These are phyloP conservation scores for Phalangium opilio DNA, from an alignment of 2,888 invertebrate genomes.

Conservation along the genomic window DNA sequence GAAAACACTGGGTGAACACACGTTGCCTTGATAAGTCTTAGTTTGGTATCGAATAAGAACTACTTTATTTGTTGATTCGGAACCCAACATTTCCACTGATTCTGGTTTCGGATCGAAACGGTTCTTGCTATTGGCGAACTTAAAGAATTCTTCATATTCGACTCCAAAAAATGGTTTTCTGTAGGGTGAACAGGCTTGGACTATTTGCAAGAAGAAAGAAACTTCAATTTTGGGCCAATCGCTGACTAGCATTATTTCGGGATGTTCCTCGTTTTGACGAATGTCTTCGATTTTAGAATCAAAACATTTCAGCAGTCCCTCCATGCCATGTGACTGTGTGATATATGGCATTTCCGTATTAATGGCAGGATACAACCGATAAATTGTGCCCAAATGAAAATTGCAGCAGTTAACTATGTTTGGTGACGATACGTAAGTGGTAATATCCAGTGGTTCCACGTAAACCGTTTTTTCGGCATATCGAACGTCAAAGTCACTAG, in stretches of 20 bases:
- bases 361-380: not conserved
- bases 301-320: not conserved
- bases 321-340: not conserved
- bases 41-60: too few species aligned
- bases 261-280: too few species aligned
- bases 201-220: too few species aligned
- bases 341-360: not conserved
- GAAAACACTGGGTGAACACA: too few species aligned
- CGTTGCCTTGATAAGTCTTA: too few species aligned
- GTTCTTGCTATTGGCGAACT: not conserved
- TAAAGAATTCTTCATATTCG: not conserved
- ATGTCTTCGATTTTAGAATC: not conserved
- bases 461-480: not conserved
- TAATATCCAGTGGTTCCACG: not conserved
- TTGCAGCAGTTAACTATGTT: slow-evolving; percentile 2
- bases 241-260: not conserved
- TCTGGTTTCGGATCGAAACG: not conserved
- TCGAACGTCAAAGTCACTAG: not conserved
- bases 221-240: slow-evolving; percentile 2
- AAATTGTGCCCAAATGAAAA: not conserved
- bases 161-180: not conserved
- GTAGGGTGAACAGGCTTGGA: not conserved
- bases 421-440: not conserved
- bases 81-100: not conserved
- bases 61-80: too few species aligned